These are phyloP conservation scores for Trochalopteron elliotii DNA, from an alignment of 2,113 vertebrate genomes.

Conservation along the genomic window DNA sequence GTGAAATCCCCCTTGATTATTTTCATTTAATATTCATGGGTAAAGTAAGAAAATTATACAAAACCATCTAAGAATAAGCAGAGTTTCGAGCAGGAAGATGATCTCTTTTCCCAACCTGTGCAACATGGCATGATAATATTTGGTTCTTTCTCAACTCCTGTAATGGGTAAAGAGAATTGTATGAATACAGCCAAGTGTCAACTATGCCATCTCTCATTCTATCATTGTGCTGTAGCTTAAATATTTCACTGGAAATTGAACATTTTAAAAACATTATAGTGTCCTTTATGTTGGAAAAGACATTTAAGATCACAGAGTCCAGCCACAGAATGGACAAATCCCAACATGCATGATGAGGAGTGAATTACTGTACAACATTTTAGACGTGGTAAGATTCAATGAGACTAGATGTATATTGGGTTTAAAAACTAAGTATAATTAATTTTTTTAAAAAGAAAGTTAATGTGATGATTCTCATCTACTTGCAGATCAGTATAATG, in stretches of 20 bases:
- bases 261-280: background rate
- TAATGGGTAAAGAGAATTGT: background rate
- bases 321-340: background rate
- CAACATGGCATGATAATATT: background rate
- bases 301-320: background rate
- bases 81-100: background rate
- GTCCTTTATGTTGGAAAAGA: background rate
- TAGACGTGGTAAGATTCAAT: background rate
- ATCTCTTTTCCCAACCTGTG: background rate
- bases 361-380: background rate
- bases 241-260: background rate
- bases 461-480: background rate
- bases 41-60: background rate
- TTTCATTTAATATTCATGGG: background rate
- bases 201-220: background rate
- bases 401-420: background rate
- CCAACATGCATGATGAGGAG: rapidly evolving
- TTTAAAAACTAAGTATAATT: background rate
- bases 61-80: background rate
- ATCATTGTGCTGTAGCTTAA: background rate
- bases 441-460: background rate
- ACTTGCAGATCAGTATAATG: background rate
- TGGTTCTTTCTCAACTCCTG: background rate
- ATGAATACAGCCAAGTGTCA: background rate
- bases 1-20: background rate